Evolutionary conservation across 2,797 vertebrate genomes (phyloP), one percentile per base, ranked within the genome.

Genomic region (Meriones psammophilus): DNA sequence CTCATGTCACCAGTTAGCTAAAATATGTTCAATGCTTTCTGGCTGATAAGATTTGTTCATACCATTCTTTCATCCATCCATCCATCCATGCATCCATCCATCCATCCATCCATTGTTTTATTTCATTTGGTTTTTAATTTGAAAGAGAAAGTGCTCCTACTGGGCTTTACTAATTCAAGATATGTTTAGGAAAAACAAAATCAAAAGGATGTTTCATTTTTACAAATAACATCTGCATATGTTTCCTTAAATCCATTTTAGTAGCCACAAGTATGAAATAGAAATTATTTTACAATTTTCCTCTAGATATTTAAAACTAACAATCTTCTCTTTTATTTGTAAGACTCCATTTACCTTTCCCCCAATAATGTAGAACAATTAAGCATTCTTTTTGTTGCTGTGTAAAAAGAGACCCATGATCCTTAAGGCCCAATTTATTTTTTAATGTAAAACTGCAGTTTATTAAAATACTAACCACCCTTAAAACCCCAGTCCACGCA

Each of bases 131-230:
- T 83, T 92, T 54, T 96, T 42, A 87, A 74, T 73, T 42, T 26
- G 84, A 92, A 93, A 95, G 81, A 87, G 95, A 90, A 71, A 89
- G 20, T 26, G 69, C 74, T 89, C 78, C 94, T 93, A 66, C 62
- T 22, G 5, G 15, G 64, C 14, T 76, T n/a, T 54, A 62, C 1
- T 71, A 10, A 83, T 79, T 96, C 71, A 85, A 92, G 94, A 26
- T 36, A 95, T 1, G 22, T 42, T 50, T 4, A 42, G 84, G 84
- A 33, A 76, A 91, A 84, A 76, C 68, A 85, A 77, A 18, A 18
- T 42, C 20, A 0, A 79, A 79, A 80, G 24, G 88, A 26, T 69
- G 5, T 66, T 60, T 92, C 13, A 76, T 54, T 96, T 89, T 95
- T 81, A 60, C 18, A 90, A 66, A 69, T 62, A 88, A n/a, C 20